Evolutionary conservation across 2,888 invertebrate genomes (phyloP), one percentile per base, ranked within the genome.

Genomic region (Taenaris catops): DNA sequence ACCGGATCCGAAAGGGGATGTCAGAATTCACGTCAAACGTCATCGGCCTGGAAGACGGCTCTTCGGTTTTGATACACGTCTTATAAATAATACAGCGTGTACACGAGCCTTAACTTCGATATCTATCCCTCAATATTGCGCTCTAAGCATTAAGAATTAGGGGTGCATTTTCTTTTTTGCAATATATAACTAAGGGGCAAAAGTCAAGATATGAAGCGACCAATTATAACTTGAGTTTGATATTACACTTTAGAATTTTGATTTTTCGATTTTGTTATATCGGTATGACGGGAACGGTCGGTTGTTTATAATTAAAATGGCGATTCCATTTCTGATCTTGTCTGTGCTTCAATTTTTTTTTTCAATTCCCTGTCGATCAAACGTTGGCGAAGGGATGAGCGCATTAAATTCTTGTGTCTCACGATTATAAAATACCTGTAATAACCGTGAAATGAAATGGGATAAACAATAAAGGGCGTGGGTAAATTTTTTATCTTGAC

Each of bases 1-100:
- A 49, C 63, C 63, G 49, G 44, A 49, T 49, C 43, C 53, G 56
- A 63, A 67, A 63, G 67, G 69, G 70, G 63, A 70, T 63, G 84
- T 83, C 84, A 78, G 83, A 76, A 69, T 69, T 63, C 67, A 73
- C 83, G 76, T 86, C 86, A 84, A 84, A 84, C 84, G 81, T 84
- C 86, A 86, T 83, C 80, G 80, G 74, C 56, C 58, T 74, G 72
- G 72, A 79, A 84, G 81, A 84, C 75, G 53, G 81, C 73, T 75
- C 73, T 80, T 79, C 78, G 78, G 64, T 80, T 80, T 80, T 84
- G 79, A 67, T 70, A 55, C 66, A 67, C 69, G 68, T 71, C 78
- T 81, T 84, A 81, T 83, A 81, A 81, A 83, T 80, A 81, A 69
- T 72, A 72, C 66, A 66, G 47, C 57, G 57, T 64, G 56, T 63